These are phyloP conservation scores for Trialeurodes vaporariorum DNA, from an alignment of 1,140 invertebrate species.

Conservation along the genomic window DNA sequence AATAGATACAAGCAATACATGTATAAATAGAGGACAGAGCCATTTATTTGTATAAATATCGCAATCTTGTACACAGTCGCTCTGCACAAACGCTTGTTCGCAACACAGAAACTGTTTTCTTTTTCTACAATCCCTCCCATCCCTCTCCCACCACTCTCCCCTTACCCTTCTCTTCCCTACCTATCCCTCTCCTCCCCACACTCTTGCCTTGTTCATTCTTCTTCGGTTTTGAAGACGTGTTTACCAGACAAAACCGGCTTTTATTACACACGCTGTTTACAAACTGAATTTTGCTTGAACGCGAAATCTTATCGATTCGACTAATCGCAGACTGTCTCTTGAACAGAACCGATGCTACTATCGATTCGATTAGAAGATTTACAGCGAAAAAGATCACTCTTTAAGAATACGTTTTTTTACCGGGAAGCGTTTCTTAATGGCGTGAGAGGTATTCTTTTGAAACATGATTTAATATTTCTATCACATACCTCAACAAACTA, in stretches of 20 bases:
- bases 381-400: not conserved
- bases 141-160: not conserved
- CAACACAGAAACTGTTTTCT: not conserved
- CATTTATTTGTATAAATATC: not conserved
- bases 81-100: not conserved
- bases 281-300: not conserved
- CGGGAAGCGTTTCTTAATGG: not conserved
- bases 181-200: not conserved
- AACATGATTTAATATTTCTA: not conserved
- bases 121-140: not conserved
- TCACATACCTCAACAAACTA: not conserved
- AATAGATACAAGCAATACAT: too few relatives aligned
- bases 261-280: not conserved
- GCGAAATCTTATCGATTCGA: not conserved
- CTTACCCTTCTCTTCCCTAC: not conserved
- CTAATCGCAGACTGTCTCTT: not conserved
- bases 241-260: not conserved
- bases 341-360: not conserved
- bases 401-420: not conserved
- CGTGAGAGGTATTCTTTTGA: not conserved
- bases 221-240: not conserved
- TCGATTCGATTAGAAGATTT: not conserved
- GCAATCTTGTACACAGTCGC: not conserved
- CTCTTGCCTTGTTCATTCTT: not conserved
- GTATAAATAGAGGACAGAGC: not conserved